Evolutionary conservation across 2,113 vertebrate genomes (phyloP).

Genomic region (Anser cygnoides): DNA sequence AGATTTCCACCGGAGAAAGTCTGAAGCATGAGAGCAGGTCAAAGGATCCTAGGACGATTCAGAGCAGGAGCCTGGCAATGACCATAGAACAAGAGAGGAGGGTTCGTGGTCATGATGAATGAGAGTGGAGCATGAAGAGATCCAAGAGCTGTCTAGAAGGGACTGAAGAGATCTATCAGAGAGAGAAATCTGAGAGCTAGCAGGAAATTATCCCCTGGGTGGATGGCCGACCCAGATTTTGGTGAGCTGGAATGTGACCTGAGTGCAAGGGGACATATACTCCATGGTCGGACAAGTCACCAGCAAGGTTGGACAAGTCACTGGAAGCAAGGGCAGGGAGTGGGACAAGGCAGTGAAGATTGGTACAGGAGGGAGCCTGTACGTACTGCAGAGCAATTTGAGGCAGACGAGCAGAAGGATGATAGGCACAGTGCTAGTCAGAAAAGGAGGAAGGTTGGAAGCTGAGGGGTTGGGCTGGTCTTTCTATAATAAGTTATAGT

Average conservation of each 20-base stretch:
- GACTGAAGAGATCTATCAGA: not conserved
- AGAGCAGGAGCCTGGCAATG: not conserved
- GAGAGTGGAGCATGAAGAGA: not conserved
- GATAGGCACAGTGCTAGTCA: not conserved
- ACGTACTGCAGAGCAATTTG: accelerated
- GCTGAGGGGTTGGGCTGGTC: not conserved
- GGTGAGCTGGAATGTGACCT: not conserved
- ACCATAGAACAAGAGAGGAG: not conserved
- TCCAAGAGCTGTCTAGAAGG: not conserved
- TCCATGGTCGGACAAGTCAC: not conserved
- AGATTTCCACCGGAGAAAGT: not conserved
- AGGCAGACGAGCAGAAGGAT: not conserved
- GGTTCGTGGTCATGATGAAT: not conserved
- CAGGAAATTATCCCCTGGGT: not conserved
- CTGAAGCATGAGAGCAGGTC: not conserved
- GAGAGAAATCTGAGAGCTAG: not conserved
- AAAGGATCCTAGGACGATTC: not conserved
- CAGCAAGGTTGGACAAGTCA: not conserved
- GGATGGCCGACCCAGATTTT: not conserved
- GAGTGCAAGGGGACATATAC: not conserved
- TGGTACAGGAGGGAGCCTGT: not conserved
- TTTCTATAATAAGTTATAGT: not conserved
- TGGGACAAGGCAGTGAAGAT: not conserved
- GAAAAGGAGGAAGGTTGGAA: not conserved
- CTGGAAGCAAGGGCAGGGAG: not conserved